Percentiles rank a stretch among this genome's conserved stretches.
phyloP scores from a whole-genome alignment of 2,888 invertebrate genomes.

The Ennomos erosarius region DNA sequence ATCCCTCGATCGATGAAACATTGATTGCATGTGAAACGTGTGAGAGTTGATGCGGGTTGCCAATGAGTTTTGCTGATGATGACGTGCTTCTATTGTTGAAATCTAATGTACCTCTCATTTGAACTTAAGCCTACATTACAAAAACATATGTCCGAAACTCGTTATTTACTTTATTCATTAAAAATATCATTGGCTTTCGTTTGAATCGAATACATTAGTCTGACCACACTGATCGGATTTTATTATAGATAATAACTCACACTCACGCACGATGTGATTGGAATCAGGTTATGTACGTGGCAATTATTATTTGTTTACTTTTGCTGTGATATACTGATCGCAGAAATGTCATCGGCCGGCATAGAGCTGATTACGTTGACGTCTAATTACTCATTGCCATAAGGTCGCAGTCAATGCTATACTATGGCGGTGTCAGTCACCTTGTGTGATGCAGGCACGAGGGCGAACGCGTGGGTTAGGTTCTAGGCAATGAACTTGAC shows the following conservation, averaged over 20 bases:
- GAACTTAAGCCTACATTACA: not conserved
- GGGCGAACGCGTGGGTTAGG: constrained; percentile 77
- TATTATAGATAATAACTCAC: constrained; percentile 3
- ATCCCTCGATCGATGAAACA: constrained; percentile 70
- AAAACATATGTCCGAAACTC: not conserved
- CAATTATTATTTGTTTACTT: constrained; percentile 3
- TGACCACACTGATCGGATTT: constrained; percentile 11
- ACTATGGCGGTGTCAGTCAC: constrained; percentile 71
- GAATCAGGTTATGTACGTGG: not conserved
- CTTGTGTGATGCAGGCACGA: constrained; percentile 59
- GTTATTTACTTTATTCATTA: constrained; percentile 5
- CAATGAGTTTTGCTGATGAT: constrained; percentile 13
- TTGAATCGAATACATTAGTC: constrained; percentile 6
- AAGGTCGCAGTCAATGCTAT: constrained; percentile 58
- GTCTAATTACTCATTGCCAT: constrained; percentile 64
- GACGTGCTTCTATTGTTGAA: constrained; percentile 1
- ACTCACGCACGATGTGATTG: constrained; percentile 1
- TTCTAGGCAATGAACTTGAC: constrained; percentile 79
- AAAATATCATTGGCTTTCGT: constrained; percentile 12
- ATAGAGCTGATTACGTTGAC: constrained; percentile 44
- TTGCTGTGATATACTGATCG: constrained; percentile 33
- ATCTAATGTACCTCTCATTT: constrained; percentile 5
- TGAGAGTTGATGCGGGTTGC: constrained; percentile 26
- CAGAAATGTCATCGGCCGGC: constrained; percentile 42
- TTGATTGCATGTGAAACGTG: constrained; percentile 53